Percentiles rank a stretch among this genome's conserved stretches.
Evolutionary conservation across 1,140 invertebrate species (phyloP).

Genomic region (Chelonus insularis): DNA sequence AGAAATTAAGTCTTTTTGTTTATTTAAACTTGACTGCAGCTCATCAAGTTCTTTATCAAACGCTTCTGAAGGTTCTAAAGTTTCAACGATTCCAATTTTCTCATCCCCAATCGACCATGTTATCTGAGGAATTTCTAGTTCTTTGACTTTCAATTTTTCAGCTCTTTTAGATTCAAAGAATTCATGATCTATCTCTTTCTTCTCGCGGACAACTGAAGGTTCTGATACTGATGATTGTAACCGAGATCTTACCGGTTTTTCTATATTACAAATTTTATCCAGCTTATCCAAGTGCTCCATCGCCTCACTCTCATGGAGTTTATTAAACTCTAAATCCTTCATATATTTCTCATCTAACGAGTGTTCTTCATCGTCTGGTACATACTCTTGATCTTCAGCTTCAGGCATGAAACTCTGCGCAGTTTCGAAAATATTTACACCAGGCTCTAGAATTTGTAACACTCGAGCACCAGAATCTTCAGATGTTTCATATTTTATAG

Average conservation of each 20-base stretch:
- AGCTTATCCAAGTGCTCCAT: constrained; percentile 47
- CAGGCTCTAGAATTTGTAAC: constrained; percentile 52
- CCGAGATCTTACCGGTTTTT: no score
- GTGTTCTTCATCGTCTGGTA: constrained; percentile 32
- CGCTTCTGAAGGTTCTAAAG: constrained; percentile 48
- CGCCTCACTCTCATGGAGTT: constrained; percentile 46
- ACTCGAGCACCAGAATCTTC: constrained; percentile 49
- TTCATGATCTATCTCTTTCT: no score
- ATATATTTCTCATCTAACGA: constrained; percentile 30
- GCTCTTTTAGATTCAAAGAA: constrained; percentile 9
- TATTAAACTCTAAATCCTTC: constrained; percentile 13
- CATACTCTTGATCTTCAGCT: constrained; percentile 23
- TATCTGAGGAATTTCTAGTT: constrained; percentile 52
- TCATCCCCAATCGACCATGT: constrained; percentile 58
- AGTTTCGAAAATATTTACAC: no score
- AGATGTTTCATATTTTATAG: constrained; percentile 18
- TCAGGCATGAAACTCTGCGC: no score
- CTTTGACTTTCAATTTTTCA: constrained; percentile 33
- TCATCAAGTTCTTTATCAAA: constrained; percentile 56
- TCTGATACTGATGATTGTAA: no score
- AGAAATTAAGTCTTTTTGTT: constrained; percentile 25
- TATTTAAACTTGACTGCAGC: constrained; percentile 42
- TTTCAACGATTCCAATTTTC: constrained; percentile 55
- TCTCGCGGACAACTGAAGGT: no score
- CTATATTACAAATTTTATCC: constrained; percentile 39